Evolutionary conservation across 2,797 vertebrate genomes (phyloP).

Genomic region (Florisuga fusca): DNA sequence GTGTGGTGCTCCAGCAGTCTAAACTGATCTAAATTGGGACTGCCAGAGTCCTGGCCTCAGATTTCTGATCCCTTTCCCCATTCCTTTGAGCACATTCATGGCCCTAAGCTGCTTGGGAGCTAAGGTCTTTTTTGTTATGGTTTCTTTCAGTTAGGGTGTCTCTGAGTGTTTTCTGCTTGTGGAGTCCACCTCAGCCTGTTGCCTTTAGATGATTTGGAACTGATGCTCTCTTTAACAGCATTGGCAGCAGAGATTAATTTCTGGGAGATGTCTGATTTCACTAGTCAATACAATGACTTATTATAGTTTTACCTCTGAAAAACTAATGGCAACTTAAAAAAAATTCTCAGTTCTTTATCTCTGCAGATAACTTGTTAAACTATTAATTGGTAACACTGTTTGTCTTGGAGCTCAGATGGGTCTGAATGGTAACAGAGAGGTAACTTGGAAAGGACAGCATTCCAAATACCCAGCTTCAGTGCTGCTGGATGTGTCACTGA

Average conservation of each 20-base stretch:
- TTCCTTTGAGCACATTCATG: constrained; percentile 12
- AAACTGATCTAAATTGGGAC: constrained; percentile 41
- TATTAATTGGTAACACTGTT: not conserved
- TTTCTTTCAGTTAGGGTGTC: not conserved
- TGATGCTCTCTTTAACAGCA: not conserved
- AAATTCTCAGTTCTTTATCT: not conserved
- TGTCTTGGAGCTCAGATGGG: not conserved
- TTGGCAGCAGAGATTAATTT: not conserved
- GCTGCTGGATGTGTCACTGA: not conserved
- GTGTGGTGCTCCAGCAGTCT: constrained; percentile 13
- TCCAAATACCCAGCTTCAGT: not conserved
- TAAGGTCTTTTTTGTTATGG: not conserved
- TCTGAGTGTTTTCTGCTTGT: not conserved
- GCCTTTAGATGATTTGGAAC: not conserved
- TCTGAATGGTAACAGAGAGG: not conserved
- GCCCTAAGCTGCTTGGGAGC: not conserved
- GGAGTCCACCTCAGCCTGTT: not conserved
- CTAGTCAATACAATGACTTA: not conserved
- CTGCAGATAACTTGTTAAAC: not conserved
- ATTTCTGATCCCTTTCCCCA: constrained; percentile 30
- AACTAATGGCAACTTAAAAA: not conserved
- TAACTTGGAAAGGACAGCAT: not conserved
- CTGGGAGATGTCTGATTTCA: not conserved
- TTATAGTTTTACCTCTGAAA: not conserved
- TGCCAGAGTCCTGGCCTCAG: not conserved